Base-by-base conservation (phyloP, 2,797 vertebrate species). In the Fistularia commersonii region DNA sequence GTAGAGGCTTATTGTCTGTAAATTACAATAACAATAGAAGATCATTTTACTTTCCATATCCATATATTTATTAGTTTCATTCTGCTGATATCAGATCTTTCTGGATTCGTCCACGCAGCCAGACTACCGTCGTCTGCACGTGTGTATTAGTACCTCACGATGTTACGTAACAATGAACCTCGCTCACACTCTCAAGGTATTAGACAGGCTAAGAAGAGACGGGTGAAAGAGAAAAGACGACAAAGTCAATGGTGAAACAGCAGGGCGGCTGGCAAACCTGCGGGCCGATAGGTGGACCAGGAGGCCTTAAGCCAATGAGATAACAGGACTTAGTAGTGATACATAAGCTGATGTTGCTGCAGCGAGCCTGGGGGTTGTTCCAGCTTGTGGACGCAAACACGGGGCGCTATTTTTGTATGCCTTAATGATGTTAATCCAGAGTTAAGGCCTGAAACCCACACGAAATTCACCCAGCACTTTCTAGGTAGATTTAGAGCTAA, bases 361-460 rank as follows among this genome's bases (percentile, higher is more conserved):
- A 44, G 51, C 40, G 47, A 32, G 50, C 7, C 37, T 34, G 45
- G 42, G 55, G 55, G 55, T 57, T 63, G n/a, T 63, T 52, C 41
- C 54, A 69, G 53, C 54, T 73, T 43, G 9, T 64, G 52, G 41
- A 64, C 51, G 38, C 14, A 59, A 48, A 70, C 72, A 46, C 11
- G 43, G 14, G 46, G 13, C 11, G 69, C 72, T 86, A 86, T 86
- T 84, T 87, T 74, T 77, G 64, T 54, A 50, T 41, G 50, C 66
- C 57, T 40, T 49, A 31, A 44, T 47, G 56, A 44, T 41, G 66
- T 61, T 81, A 83, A 83, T 86, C 80, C 82, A 69, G 55, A 70
- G 60, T 65, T 73, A 73, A 72, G 42, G 58, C 45, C 59, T 37
- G 23, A 33, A 58, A 51, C 41, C 1, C 50, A 58, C 52, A 48